Evolutionary conservation across 2,797 vertebrate species (phyloP).

Genomic region (Arremon brunneinucha): DNA sequence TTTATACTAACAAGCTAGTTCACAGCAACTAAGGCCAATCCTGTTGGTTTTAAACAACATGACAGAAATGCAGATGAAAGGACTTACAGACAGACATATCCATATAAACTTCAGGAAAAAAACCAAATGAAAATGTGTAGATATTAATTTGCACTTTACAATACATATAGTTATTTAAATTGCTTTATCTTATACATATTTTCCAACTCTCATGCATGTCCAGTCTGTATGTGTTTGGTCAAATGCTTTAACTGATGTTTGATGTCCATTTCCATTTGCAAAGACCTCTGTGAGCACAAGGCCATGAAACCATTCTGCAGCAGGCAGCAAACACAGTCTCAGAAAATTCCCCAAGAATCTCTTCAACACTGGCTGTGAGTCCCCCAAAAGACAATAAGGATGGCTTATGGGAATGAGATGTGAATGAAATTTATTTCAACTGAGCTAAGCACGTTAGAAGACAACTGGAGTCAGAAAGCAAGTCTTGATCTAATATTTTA

Average conservation of each 20-base stretch:
- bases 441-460: neutral
- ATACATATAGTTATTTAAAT: neutral
- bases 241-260: neutral
- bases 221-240: neutral
- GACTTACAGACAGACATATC: neutral
- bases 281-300: neutral
- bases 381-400: neutral
- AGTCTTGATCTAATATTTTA: neutral
- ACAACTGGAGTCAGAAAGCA: neutral
- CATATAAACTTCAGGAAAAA: neutral
- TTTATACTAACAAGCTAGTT: neutral
- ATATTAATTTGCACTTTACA: neutral
- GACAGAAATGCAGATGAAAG: neutral
- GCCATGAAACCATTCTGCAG: neutral
- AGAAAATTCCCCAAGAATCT: neutral
- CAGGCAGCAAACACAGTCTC: neutral
- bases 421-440: neutral
- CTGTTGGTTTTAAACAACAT: neutral
- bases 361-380: neutral
- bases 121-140: neutral
- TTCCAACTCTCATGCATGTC: neutral
- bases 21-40: neutral
- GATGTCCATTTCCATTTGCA: neutral
- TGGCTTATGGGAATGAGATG: neutral
- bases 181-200: neutral